Evolutionary conservation across 1,140 invertebrate species (phyloP).

Genomic region (Musca vetustissima): DNA sequence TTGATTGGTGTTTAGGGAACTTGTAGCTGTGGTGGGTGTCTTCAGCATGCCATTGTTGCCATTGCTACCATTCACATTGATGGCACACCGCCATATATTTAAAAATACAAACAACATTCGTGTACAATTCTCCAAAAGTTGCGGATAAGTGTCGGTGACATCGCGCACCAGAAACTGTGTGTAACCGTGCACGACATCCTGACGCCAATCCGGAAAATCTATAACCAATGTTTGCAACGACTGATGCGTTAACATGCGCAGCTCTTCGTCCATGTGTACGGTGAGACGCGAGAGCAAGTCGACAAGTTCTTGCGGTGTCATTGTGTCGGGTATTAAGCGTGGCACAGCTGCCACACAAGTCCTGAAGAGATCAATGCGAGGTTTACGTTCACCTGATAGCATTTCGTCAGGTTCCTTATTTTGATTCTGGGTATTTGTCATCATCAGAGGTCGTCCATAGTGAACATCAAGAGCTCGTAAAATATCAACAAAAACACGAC

Average conservation of each 20-base stretch:
- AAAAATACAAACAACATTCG: slow-evolving; percentile 90
- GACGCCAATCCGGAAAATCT: slow-evolving; percentile 96
- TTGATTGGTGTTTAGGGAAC: background rate
- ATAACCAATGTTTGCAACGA: slow-evolving; percentile 93
- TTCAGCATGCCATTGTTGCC: slow-evolving; percentile 27
- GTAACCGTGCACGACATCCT: slow-evolving; percentile 92
- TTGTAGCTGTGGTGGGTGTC: slow-evolving; percentile 21
- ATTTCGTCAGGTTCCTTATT: slow-evolving; percentile 96
- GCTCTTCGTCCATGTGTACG: slow-evolving; percentile 89
- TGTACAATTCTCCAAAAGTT: slow-evolving; percentile 91
- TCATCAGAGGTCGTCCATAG: slow-evolving; percentile 92
- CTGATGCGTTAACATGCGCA: slow-evolving; percentile 90
- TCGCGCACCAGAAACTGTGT: slow-evolving; percentile 93
- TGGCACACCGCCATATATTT: slow-evolving; percentile 87
- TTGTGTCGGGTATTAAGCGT: slow-evolving; percentile 94
- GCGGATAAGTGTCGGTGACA: slow-evolving; percentile 84
- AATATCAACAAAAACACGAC: slow-evolving; percentile 95
- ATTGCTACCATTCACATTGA: slow-evolving; percentile 54
- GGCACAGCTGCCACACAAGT: slow-evolving; percentile 99
- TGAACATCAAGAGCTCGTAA: slow-evolving; percentile 92
- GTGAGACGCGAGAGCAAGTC: slow-evolving; percentile 89
- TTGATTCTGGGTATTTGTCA: slow-evolving; percentile 94
- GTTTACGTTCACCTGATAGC: slow-evolving; percentile 96
- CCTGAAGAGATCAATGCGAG: slow-evolving; percentile 95
- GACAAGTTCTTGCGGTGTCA: slow-evolving; percentile 90